Evolutionary conservation across 2,888 invertebrate genomes (phyloP), one percentile per base, ranked within the genome.

Genomic region (Drosophila sordidula): DNA sequence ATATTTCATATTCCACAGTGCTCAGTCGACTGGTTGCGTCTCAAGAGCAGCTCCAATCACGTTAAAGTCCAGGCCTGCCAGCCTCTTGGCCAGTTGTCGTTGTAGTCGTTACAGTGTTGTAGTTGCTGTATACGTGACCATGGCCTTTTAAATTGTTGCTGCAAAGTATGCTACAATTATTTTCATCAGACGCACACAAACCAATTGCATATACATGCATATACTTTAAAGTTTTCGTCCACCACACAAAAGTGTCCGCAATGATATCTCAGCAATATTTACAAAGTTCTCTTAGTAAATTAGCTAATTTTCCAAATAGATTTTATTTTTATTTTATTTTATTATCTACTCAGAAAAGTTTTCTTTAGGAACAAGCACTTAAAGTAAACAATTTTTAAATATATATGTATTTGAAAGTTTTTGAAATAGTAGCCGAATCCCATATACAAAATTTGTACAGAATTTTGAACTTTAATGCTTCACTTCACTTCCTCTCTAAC

Each of bases 91-190:
- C 65, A 63, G 59, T 42, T 29, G 36, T 8, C 41, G 41, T 14
- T 47, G 18, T 9, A 18, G 32, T 11, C 14, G 51, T 1, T 34
- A 22, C 8, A n/a, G n/a, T 42, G 32, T 22, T 32, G 41, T 26
- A 22, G 44, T 6, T 32, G 41, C 14, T 29, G 62, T 66, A 64
- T 69, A 70, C 64, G 69, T 81, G 88, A 85, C 86, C 82, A 67
- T 87, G 88, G 82, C 85, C 78, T 87, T 72, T 87, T 58, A 61
- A 70, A 69, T 66, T 70, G 70, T 46, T 72, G 67, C 64, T 61
- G 68, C 56, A 82, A 85, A 87, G 82, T 81, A 85, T 81, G 82
- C 76, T 87, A 85, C 86, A 82, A 87, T 87, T 87, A 87, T 85
- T 87, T 77, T 74, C 86, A 85, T 87, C 82, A 68, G 62, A 72